Conservation (phyloP, 92 coral and sea anemone species). For the Parazoanthus atlanticus region DNA sequence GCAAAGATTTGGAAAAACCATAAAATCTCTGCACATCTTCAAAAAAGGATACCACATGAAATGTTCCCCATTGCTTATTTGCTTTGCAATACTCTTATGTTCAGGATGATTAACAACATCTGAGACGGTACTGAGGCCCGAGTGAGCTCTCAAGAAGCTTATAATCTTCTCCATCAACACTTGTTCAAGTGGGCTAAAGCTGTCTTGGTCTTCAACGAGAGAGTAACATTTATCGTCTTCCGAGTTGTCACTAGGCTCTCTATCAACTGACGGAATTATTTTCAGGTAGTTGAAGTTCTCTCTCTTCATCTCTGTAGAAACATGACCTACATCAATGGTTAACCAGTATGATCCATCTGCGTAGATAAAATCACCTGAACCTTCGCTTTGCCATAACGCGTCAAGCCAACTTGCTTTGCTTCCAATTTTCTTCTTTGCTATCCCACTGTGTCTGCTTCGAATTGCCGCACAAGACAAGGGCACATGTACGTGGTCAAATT, state of each 20-base stretch:
- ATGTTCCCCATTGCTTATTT: neutral
- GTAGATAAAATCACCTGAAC: neutral
- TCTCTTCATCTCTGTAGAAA: neutral
- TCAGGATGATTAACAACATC: constrained; percentile 1
- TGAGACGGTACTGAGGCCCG: constrained; percentile 1
- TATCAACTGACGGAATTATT: constrained; percentile 4
- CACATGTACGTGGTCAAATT: neutral
- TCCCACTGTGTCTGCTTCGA: constrained; percentile 17
- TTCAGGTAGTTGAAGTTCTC: neutral
- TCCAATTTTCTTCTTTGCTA: constrained; percentile 12
- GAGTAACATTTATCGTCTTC: neutral
- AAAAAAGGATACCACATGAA: constrained; percentile 24
- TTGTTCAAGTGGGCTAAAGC: constrained; percentile 3
- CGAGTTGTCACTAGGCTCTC: neutral
- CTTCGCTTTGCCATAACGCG: neutral
- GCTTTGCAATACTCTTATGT: neutral
- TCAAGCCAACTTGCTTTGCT: constrained; percentile 30
- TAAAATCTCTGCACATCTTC: constrained; percentile 4
- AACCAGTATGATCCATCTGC: constrained; percentile 22
- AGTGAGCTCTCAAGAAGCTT: constrained; percentile 23
- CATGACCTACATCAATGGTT: neutral
- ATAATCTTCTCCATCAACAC: constrained; percentile 10
- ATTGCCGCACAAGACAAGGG: neutral
- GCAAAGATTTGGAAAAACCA: neutral
- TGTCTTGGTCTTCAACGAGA: neutral